Base-by-base conservation (phyloP, 2,113 vertebrate species). In the Hemicordylus capensis region DNA sequence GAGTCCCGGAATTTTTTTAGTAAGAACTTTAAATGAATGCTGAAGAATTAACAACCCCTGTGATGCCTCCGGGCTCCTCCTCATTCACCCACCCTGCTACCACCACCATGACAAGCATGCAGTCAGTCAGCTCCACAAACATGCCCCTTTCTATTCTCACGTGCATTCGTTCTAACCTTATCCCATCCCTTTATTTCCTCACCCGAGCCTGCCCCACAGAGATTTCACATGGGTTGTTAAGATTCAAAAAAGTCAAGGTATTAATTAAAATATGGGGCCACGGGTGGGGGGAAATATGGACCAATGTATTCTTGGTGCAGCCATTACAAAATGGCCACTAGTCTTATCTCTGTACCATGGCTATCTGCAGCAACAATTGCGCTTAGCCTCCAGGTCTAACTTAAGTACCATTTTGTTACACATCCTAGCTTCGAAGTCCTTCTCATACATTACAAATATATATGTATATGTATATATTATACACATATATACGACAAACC, bases 401-500 rank as follows among this genome's bases (percentile, higher is more conserved):
- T 44, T 10, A 80, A 91, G 92, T 94, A 91, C 64, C 72, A 0
- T 2, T 0, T 76, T 76, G 80, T 81, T 63, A 39, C 74, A 56
- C 70, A 78, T 84, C 76, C 80, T 74, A 89, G 66, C 90, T 75
- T 92, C 37, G 42, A 89, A 87, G 87, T 4, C 42, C 44, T 86
- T 75, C 84, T 87, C 88, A 86, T 66, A 59, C 10, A 84, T 0
- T 34, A 91, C 85, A 89, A 90, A 89, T 77, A 87, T 86, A 85
- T 91, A 94, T 84, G 90, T 90, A 88, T 79, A 87, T 87, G 80
- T 91, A 94, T 85, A 91, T 90, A n/a, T n/a, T n/a, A n/a, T n/a
- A n/a, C n/a, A 90, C 82, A 90, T 79, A 92, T 86, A 94, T 89
- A 94, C 1, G 64, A 93, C 88, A 93, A 93, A 91, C 80, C 93